Conservation (phyloP, 2,888 invertebrate species). For the Diachrysia chrysitis region DNA sequence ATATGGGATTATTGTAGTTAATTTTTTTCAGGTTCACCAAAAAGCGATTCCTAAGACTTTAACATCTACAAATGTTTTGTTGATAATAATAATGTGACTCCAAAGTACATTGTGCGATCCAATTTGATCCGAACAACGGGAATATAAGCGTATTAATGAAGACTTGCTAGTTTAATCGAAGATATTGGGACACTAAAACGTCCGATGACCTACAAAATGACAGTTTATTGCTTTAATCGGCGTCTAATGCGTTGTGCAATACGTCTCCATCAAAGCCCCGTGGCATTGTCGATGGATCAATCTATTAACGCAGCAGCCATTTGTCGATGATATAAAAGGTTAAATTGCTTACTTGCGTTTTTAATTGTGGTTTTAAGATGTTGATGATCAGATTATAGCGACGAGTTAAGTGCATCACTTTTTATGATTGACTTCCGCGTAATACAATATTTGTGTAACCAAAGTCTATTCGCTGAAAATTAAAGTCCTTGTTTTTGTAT, state of each 20-base stretch:
- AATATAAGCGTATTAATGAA: slow-evolving; percentile 41
- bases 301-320: slow-evolving; percentile 2
- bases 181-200: slow-evolving; percentile 55
- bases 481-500: background rate
- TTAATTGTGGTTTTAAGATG: background rate
- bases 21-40: no score
- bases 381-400: slow-evolving; percentile 1
- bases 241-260: slow-evolving; percentile 50
- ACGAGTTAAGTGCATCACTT: background rate
- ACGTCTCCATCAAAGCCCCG: slow-evolving; percentile 34
- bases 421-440: background rate
- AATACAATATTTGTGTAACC: background rate
- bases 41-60: no score
- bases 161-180: slow-evolving; percentile 47
- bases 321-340: slow-evolving; percentile 1
- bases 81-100: no score
- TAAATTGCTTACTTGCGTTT: slow-evolving; percentile 5
- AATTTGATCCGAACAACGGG: slow-evolving; percentile 32
- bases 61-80: no score
- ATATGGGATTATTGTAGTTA: no score
- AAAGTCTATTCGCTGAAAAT: background rate
- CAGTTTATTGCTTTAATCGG: slow-evolving; percentile 55
- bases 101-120: slow-evolving; percentile 40
- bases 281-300: slow-evolving; percentile 18
- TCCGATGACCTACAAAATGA: slow-evolving; percentile 56